phyloP scores from a whole-genome alignment of 2,113 vertebrate species.

The Lophochroa leadbeateri region DNA sequence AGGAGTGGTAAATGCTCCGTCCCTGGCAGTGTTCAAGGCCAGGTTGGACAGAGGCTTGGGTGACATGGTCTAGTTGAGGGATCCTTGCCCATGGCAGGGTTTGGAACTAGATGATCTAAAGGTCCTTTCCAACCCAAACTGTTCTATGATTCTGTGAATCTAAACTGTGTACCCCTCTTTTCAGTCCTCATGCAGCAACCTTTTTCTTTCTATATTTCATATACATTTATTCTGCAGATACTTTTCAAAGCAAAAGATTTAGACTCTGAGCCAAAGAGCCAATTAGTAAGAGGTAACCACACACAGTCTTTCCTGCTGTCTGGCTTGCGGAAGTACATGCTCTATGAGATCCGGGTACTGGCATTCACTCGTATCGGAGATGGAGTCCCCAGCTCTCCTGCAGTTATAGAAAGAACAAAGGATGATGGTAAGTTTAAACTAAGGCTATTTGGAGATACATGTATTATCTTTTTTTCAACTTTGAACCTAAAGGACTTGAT shows the following conservation, averaged over 20 bases:
- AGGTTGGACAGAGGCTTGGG: not conserved
- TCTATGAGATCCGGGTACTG: slow-evolving; percentile 87
- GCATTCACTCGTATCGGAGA: slow-evolving; percentile 90
- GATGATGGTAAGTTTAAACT: slow-evolving; percentile 83
- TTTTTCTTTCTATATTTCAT: not conserved
- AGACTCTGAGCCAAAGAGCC: slow-evolving; percentile 74
- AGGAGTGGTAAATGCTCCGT: not conserved
- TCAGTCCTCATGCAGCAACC: not conserved
- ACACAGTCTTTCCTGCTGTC: slow-evolving; percentile 80
- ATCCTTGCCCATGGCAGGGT: not conserved
- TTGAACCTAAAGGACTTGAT: not conserved
- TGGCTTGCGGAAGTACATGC: slow-evolving; percentile 81
- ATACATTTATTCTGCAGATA: slow-evolving; percentile 71
- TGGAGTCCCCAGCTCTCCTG: slow-evolving; percentile 81
- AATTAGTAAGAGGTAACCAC: slow-evolving; percentile 82
- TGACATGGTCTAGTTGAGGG: not conserved
- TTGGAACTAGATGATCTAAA: not conserved
- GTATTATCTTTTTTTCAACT: not conserved
- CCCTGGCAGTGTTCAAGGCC: not conserved
- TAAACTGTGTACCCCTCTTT: not conserved
- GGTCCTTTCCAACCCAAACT: not conserved
- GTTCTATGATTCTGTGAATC: not conserved
- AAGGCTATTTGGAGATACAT: not conserved
- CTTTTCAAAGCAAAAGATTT: slow-evolving; percentile 80
- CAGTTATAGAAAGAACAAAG: slow-evolving; percentile 83